Evolutionary conservation across 2,797 vertebrate genomes (phyloP), one percentile per base, ranked within the genome.

Genomic region (Halcyon leucocephala): DNA sequence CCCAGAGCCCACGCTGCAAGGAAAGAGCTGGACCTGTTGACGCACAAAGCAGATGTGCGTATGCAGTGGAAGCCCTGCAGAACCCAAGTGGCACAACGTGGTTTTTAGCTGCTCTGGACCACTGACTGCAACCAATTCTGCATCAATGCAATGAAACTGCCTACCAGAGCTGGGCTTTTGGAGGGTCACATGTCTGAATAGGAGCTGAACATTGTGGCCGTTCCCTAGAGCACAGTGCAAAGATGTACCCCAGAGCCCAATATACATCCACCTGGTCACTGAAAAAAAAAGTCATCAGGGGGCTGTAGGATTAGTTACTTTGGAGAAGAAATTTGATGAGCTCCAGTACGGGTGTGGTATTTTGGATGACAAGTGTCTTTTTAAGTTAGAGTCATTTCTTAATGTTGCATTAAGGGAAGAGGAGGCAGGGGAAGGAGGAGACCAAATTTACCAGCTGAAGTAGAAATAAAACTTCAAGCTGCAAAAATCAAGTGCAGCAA

Each of bases 11-110:
- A 4, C 2, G 3, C 49, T 90, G 78, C 51, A 82, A 70, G n/a
- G 78, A 44, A 70, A 54, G 60, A 52, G 21, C 25, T 74, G 60
- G 21, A 37, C 24, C n/a, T 28, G 31, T 26, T 10, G 80, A 35
- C 1, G 0, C 26, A 8, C 1, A 1, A 51, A 73, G 70, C 78
- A 82, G n/a, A 58, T 55, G 46, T 16, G 48, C 7, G 0, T 28
- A 12, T 12, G 8, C 29, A 84, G 51, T 29, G 35, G 46, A 72
- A 89, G 24, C 52, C 52, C 57, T 28, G 20, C 78, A 74, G 82
- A 51, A 14, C 60, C 28, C 62, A 8, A 58, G 54, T 4, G 73
- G 26, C 28, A 39, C 6, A 2, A 44, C 2, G 12, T 41, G 42
- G 1, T 15, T 14, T 82, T 60, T 35, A 89, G 31, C 14, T 49